These are phyloP conservation scores for Xylocopa sonorina DNA, from an alignment of 1,140 invertebrate species.

Conservation along the genomic window DNA sequence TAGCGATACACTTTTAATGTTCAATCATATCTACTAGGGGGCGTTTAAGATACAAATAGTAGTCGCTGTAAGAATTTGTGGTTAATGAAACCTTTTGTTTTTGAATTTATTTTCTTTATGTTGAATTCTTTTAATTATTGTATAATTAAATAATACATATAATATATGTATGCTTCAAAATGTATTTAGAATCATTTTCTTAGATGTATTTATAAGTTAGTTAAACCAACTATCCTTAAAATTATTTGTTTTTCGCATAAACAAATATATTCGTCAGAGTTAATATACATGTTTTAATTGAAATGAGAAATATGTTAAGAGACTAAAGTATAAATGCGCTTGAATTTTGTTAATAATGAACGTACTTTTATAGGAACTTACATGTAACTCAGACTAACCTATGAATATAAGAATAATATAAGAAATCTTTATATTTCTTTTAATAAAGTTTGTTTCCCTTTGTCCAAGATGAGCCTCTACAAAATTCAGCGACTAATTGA, in stretches of 20 bases:
- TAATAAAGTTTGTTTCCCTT: neutral
- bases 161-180: neutral
- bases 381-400: constrained; percentile 5
- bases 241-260: no score
- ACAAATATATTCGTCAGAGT: neutral
- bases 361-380: neutral
- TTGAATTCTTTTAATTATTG: neutral
- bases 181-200: neutral
- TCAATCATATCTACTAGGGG: neutral
- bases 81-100: constrained; percentile 5
- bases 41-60: neutral
- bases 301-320: neutral
- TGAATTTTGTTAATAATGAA: neutral
- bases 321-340: neutral
- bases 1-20: neutral
- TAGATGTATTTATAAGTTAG: no score
- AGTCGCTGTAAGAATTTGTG: neutral
- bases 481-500: constrained; percentile 19
- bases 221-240: no score
- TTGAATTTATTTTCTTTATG: constrained; percentile 16
- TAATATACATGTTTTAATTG: neutral
- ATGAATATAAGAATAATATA: neutral
- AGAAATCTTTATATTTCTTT: neutral
- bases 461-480: constrained; percentile 17
- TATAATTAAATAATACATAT: neutral